Percentiles rank a stretch among this genome's conserved stretches.
phyloP scores from a whole-genome alignment of 2,797 vertebrate genomes.

The Gymnoscopelus braueri region DNA sequence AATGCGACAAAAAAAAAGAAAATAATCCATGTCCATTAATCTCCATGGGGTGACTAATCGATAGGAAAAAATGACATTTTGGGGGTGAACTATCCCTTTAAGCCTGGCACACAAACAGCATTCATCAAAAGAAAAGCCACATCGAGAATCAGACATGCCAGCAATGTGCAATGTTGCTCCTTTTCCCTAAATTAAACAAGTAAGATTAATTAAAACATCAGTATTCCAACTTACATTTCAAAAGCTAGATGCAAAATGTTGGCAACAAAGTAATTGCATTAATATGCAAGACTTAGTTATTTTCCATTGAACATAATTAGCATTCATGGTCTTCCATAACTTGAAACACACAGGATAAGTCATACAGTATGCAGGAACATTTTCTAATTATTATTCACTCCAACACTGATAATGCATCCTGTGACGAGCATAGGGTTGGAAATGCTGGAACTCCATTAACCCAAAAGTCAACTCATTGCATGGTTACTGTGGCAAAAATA shows the following conservation, averaged over 20 bases:
- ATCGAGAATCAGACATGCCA: neutral
- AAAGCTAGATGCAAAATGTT: conserved; percentile 8
- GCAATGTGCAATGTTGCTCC: neutral
- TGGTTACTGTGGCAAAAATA: conserved; percentile 16
- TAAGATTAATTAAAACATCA: too few relatives aligned
- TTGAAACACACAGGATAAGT: conserved; percentile 68
- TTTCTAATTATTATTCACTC: conserved; percentile 65
- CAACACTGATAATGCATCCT: conserved; percentile 37
- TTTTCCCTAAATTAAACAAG: too few relatives aligned
- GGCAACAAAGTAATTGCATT: conserved; percentile 12
- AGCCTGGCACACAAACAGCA: neutral
- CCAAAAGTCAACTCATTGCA: conserved; percentile 31
- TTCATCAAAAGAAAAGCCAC: neutral
- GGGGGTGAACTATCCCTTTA: too few relatives aligned
- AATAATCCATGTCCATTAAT: too few relatives aligned
- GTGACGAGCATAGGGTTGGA: conserved; percentile 23
- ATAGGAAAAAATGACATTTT: too few relatives aligned
- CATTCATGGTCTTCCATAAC: conserved; percentile 45
- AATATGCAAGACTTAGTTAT: conserved; percentile 41
- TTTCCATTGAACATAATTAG: conserved; percentile 47
- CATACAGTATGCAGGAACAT: conserved; percentile 48
- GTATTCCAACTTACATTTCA: too few relatives aligned
- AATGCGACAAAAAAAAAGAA: too few relatives aligned
- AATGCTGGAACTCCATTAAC: conserved; percentile 43
- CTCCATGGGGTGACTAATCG: too few relatives aligned